Percentiles rank a stretch among this genome's conserved stretches.
Conservation (phyloP, 2,797 vertebrate species). For the Aphelocoma californica region DNA sequence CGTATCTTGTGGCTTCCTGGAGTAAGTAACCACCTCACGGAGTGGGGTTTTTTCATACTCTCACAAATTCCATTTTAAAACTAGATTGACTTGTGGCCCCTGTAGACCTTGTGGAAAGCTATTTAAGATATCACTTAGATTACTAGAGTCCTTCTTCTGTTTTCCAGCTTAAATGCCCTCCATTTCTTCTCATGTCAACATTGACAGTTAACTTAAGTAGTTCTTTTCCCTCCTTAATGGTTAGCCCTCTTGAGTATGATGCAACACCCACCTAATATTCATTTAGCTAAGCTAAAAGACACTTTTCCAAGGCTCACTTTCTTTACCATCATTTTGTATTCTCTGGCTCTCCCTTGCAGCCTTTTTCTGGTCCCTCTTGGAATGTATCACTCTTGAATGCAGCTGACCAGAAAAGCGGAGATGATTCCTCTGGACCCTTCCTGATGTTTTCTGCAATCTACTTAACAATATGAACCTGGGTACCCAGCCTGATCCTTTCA, state of each 20-base stretch:
- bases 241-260: neutral
- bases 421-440: neutral
- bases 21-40: neutral
- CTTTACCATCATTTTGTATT: neutral
- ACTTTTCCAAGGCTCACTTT: neutral
- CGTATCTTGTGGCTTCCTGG: neutral
- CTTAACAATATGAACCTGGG: neutral
- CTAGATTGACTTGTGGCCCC: neutral
- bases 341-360: neutral
- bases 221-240: neutral
- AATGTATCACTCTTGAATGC: neutral
- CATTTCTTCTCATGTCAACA: neutral
- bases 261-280: neutral
- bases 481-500: neutral
- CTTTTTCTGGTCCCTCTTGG: neutral
- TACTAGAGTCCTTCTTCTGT: neutral
- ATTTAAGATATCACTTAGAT: neutral
- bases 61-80: neutral
- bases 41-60: neutral
- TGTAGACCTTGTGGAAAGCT: neutral
- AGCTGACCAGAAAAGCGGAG: neutral
- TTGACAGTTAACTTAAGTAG: neutral
- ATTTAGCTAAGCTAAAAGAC: neutral
- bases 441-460: neutral
- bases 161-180: neutral